phyloP scores from a whole-genome alignment of 2,888 invertebrate genomes.

The Caenorhabditis doughertyi region DNA sequence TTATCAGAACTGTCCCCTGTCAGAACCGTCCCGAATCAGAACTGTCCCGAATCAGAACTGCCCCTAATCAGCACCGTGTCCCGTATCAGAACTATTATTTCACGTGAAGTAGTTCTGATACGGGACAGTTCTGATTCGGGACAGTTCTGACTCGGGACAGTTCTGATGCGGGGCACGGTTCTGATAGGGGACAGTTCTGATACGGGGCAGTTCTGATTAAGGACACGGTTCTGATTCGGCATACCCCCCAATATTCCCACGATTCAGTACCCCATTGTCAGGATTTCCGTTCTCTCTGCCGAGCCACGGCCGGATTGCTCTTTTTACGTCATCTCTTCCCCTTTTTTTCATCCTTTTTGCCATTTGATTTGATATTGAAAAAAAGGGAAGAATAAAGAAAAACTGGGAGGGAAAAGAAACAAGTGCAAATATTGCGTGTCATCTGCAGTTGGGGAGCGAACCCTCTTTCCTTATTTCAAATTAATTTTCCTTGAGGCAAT shows the following conservation, averaged over 20 bases:
- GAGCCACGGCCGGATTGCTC: background rate
- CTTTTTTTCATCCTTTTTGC: background rate
- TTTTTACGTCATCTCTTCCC: slow-evolving; percentile 18
- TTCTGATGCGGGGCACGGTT: too few relatives aligned
- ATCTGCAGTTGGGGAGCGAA: slow-evolving; percentile 11
- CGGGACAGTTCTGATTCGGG: too few relatives aligned
- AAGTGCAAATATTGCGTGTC: slow-evolving; percentile 53
- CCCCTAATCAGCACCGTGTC: too few relatives aligned
- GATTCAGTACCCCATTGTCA: background rate
- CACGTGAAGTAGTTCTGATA: too few relatives aligned
- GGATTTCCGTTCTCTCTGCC: slow-evolving; percentile 41
- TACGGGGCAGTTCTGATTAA: too few relatives aligned
- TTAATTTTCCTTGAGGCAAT: slow-evolving; percentile 32
- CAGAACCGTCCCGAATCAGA: too few relatives aligned
- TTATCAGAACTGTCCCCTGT: too few relatives aligned
- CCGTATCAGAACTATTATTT: too few relatives aligned
- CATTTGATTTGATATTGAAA: slow-evolving; percentile 27
- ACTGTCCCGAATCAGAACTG: too few relatives aligned
- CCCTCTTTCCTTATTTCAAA: slow-evolving; percentile 5
- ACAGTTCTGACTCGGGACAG: too few relatives aligned
- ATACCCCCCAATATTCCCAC: background rate
- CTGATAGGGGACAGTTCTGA: too few relatives aligned
- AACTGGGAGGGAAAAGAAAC: background rate
- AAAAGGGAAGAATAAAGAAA: background rate
- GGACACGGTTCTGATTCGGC: too few relatives aligned